phyloP scores from a whole-genome alignment of 2,797 vertebrate genomes.

The Novumbra hubbsi region DNA sequence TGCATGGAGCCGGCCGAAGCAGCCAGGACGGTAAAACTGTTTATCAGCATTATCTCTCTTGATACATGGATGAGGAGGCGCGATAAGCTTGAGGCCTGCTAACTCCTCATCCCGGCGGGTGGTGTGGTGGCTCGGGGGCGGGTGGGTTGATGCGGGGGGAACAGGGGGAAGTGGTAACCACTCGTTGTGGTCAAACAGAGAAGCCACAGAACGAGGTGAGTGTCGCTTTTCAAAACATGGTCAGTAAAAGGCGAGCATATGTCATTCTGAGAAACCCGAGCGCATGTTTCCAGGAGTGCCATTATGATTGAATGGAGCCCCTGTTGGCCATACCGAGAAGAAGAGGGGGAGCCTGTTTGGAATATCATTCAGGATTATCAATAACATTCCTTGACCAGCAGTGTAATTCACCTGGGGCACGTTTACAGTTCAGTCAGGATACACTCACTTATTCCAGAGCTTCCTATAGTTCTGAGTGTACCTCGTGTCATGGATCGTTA shows the following conservation, averaged over 20 bases:
- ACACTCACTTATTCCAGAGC: too few species aligned
- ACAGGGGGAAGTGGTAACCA: slow-evolving; percentile 32
- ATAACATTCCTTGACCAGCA: too few species aligned
- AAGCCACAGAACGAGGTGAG: slow-evolving; percentile 41
- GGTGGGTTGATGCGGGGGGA: neutral
- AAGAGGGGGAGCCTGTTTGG: slow-evolving; percentile 69
- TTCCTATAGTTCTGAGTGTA: too few species aligned
- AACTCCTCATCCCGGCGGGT: too few species aligned
- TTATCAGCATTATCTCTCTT: slow-evolving; percentile 40
- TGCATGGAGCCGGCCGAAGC: slow-evolving; percentile 32
- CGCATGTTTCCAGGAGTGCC: neutral
- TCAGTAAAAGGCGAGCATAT: neutral
- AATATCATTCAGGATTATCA: slow-evolving; percentile 61
- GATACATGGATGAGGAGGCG: slow-evolving; percentile 15
- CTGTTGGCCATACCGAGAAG: slow-evolving; percentile 32
- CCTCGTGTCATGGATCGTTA: too few species aligned
- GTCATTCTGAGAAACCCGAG: neutral
- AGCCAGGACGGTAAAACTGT: slow-evolving; percentile 45
- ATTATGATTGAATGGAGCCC: slow-evolving; percentile 18
- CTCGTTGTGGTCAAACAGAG: slow-evolving; percentile 42
- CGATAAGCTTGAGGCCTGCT: too few species aligned
- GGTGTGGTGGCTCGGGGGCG: too few species aligned
- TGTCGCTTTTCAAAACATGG: slow-evolving; percentile 46
- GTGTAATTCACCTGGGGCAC: too few species aligned
- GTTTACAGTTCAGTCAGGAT: too few species aligned